phyloP scores from a whole-genome alignment of 1,140 invertebrate genomes.

The Papilio helenus region DNA sequence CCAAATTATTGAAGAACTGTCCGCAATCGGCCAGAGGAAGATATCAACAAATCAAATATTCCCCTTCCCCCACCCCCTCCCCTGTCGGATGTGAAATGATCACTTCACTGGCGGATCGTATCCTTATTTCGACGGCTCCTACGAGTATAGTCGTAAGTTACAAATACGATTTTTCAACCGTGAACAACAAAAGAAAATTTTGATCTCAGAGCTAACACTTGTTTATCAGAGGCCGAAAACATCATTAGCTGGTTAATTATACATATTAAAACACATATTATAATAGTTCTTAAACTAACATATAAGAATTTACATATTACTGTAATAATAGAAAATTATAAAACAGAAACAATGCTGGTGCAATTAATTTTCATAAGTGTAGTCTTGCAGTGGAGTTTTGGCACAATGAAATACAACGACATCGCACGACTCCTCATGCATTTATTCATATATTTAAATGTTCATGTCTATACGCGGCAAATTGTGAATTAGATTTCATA shows the following conservation, averaged over 20 bases:
- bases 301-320: too few relatives aligned
- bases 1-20: slow-evolving; percentile 12
- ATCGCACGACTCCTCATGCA: neutral
- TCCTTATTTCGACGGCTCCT: neutral
- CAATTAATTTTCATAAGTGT: slow-evolving; percentile 26
- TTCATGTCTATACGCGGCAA: slow-evolving; percentile 16
- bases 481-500: slow-evolving; percentile 14
- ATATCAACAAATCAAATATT: slow-evolving; percentile 20
- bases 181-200: too few relatives aligned
- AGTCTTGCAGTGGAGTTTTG: slow-evolving; percentile 8
- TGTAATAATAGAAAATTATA: neutral
- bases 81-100: neutral
- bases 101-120: neutral
- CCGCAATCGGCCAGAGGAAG: slow-evolving; percentile 13
- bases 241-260: too few relatives aligned
- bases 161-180: neutral
- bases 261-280: too few relatives aligned
- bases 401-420: slow-evolving; percentile 16
- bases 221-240: too few relatives aligned
- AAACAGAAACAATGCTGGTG: neutral
- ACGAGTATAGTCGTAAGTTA: neutral
- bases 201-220: too few relatives aligned
- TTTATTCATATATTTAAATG: slow-evolving; percentile 19
- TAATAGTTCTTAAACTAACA: too few relatives aligned
- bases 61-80: neutral